A percentile compares a stretch with the other conserved stretches of the same genome.
Evolutionary conservation across 2,113 vertebrate genomes (phyloP).

Genomic region (Pterocles gutturalis): DNA sequence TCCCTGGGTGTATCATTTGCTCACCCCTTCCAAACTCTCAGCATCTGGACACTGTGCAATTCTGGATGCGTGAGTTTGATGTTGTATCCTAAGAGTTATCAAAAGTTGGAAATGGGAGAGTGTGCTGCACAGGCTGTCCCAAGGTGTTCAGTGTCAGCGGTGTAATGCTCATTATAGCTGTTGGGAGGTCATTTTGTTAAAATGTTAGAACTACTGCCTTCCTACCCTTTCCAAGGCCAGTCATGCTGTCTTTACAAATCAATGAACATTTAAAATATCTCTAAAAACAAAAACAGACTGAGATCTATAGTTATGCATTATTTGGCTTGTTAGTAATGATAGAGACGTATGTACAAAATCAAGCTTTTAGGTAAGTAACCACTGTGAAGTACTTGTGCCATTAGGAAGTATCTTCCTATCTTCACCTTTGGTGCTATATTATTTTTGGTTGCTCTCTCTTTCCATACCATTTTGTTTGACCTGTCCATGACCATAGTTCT

Average conservation of each 20-base stretch:
- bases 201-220: neutral
- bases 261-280: neutral
- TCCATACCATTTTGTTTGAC: neutral
- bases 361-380: neutral
- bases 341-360: neutral
- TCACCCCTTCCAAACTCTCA: neutral
- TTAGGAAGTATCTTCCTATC: neutral
- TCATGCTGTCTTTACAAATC: neutral
- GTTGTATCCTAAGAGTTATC: neutral
- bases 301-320: neutral
- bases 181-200: neutral
- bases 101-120: neutral
- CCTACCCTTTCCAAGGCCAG: neutral
- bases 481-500: neutral
- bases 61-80: neutral
- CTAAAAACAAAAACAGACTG: neutral
- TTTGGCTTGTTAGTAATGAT: neutral
- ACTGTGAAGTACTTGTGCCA: neutral
- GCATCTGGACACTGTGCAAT: neutral
- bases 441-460: neutral
- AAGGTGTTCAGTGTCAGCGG: neutral
- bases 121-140: neutral
- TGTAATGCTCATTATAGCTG: neutral
- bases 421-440: neutral
- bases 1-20: neutral